These are phyloP conservation scores for Scolopax rusticola DNA, from an alignment of 2,797 vertebrate species.

Conservation along the genomic window DNA sequence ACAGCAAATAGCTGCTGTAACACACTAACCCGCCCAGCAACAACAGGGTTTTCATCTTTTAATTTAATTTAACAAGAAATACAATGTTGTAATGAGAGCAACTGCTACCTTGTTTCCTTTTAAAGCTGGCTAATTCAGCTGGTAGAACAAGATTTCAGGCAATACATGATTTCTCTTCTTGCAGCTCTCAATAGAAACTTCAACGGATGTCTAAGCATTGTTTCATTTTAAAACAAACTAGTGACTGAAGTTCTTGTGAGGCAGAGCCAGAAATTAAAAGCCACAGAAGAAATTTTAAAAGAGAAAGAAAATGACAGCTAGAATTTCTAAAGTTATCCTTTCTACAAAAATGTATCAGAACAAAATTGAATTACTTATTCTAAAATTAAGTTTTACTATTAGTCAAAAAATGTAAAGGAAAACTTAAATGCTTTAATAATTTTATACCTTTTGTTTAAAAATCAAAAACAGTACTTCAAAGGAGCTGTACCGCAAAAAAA, in stretches of 20 bases:
- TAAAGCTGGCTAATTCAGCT: not conserved
- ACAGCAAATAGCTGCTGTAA: not conserved
- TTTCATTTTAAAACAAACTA: not conserved
- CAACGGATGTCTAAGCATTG: not conserved
- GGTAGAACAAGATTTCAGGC: not conserved
- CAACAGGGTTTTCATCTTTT: not conserved
- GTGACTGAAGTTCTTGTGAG: not conserved
- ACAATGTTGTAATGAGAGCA: not conserved
- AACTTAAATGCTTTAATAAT: not conserved
- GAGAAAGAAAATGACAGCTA: not conserved
- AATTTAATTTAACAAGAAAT: not conserved
- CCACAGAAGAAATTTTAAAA: not conserved
- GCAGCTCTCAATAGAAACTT: not conserved
- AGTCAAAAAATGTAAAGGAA: not conserved
- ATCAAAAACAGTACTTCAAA: not conserved
- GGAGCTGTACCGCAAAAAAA: not conserved
- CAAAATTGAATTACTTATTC: not conserved
- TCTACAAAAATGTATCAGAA: not conserved
- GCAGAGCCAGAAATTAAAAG: not conserved
- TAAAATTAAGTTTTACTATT: not conserved
- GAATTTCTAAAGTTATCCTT: not conserved
- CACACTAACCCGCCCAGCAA: not conserved
- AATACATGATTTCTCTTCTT: not conserved
- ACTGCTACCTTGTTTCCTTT: not conserved
- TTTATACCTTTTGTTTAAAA: not conserved